Evolutionary conservation across 2,888 invertebrate species (phyloP), one percentile per base, ranked within the genome.

Genomic region (Calliopum simillimum): DNA sequence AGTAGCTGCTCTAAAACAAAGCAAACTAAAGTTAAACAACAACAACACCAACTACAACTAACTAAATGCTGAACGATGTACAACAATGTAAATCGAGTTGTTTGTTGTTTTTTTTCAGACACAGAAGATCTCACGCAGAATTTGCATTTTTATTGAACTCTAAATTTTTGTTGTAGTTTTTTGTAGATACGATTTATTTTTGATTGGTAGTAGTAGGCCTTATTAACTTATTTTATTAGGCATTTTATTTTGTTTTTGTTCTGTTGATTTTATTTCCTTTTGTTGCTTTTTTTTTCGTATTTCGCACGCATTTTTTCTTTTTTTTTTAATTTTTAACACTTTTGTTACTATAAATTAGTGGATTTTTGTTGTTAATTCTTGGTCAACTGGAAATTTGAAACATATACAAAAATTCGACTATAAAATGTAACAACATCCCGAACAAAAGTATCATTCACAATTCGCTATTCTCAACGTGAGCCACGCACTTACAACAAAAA

Each of bases 341-440:
- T 33, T 33, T 4, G 33, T 33, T 33, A 33, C 58, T 58, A 2
- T 47, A 19, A 61, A 41, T 19, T 23, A 19, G 33, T 6, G 19
- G 8, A 19, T 43, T 59, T 56, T 59, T 16, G 59, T 19, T 49
- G 49, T 13, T 19, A 6, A 13, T 49, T n/a, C 16, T 19, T 19
- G 19, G 19, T 21, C 53, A 53, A 21, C 53, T 53, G 19, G 12
- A 33, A 33, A 33, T 33, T 33, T 33, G 33, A 8, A 33, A 33
- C 8, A 19, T 16, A 16, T 19, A 53, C 2, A 19, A 19, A n/a
- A 53, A 12, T 23, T 21, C 11, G 13, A 19, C 23, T 80, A 79
- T 83, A 82, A 79, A 82, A 78, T 80, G 80, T 78, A 78, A 72
- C 59, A 71, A 61, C 16, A 75, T 71, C 71, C 73, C 69, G 55